A percentile compares a stretch with the other conserved stretches of the same genome.
phyloP scores from a whole-genome alignment of 2,888 invertebrate species.

The Phragmatobia fuliginosa region DNA sequence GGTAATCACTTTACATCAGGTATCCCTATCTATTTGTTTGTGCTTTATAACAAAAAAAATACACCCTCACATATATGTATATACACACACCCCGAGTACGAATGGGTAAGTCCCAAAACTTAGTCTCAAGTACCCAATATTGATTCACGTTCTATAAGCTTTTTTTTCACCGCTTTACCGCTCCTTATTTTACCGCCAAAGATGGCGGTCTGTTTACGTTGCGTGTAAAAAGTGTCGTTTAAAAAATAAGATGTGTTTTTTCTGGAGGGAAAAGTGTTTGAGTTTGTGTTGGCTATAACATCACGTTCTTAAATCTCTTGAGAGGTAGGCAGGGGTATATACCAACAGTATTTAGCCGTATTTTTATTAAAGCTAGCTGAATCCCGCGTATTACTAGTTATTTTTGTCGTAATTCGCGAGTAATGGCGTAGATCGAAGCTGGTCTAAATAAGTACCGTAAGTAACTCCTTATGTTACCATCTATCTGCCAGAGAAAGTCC shows the following conservation, averaged over 20 bases:
- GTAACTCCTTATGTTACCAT: no score
- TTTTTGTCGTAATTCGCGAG: no score
- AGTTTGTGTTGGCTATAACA: conserved; percentile 4
- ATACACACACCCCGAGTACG: background rate
- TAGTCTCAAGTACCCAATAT: conserved; percentile 21
- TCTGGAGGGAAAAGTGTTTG: conserved; percentile 10
- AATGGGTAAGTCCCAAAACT: conserved; percentile 6
- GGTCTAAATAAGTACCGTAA: no score
- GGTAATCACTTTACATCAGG: background rate
- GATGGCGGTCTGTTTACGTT: conserved; percentile 42
- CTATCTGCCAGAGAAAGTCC: no score
- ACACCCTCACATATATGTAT: background rate
- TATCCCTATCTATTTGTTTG: background rate
- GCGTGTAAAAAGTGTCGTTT: conserved; percentile 34
- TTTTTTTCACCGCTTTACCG: conserved; percentile 27
- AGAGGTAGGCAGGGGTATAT: background rate
- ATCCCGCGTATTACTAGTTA: no score
- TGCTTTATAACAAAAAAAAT: background rate
- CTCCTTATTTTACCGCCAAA: conserved; percentile 49
- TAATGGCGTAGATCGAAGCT: no score
- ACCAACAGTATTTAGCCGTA: background rate
- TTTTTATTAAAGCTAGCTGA: background rate
- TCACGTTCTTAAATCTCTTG: conserved; percentile 7
- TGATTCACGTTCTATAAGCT: conserved; percentile 20
- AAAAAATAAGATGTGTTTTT: conserved; percentile 43